Conservation (phyloP, 2,797 vertebrate species). For the Pantherophis alleghaniensis region DNA sequence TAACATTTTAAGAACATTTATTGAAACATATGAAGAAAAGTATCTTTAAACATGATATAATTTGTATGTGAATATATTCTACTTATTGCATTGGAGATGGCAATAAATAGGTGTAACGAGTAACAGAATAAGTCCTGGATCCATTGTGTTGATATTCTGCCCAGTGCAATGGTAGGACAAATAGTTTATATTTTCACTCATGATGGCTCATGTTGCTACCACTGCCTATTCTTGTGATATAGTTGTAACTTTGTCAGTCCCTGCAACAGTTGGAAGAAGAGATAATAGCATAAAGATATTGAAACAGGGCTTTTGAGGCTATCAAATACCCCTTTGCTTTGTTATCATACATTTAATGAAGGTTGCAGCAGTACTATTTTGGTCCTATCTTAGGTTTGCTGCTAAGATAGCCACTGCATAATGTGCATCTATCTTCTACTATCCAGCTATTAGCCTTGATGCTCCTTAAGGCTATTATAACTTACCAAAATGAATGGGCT, state of each 20-base stretch:
- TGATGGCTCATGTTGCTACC: not conserved
- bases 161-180: not conserved
- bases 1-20: not conserved
- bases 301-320: not conserved
- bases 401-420: not conserved
- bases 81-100: not conserved
- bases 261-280: not conserved
- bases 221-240: not conserved
- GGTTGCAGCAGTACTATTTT: not conserved
- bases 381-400: not conserved
- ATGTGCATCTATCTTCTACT: not conserved
- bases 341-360: not conserved
- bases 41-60: not conserved
- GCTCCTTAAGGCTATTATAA: not conserved
- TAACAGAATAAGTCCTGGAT: not conserved
- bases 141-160: not conserved
- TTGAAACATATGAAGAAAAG: not conserved
- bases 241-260: not conserved
- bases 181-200: not conserved
- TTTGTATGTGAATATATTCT: not conserved
- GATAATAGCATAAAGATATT: not conserved
- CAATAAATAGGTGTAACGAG: not conserved
- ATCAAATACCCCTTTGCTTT: not conserved
- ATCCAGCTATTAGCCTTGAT: not conserved
- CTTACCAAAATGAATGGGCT: not conserved